Conservation (phyloP, 1,140 invertebrate species). For the Drosophila murphyi region DNA sequence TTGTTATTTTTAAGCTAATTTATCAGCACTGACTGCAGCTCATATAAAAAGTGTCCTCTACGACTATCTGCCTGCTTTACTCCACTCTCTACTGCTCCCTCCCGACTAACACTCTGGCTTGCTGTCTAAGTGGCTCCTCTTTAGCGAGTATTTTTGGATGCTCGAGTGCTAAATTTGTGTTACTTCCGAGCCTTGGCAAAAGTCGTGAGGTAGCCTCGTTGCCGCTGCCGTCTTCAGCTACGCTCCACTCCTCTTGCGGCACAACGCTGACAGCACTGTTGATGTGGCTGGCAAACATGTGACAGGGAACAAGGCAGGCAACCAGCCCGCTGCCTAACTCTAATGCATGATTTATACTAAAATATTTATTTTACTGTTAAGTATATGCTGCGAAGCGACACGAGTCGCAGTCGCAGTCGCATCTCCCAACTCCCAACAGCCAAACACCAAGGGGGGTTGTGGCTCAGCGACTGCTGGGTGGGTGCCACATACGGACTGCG, state of each 20-base stretch:
- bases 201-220: slow-evolving; percentile 62
- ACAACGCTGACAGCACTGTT: slow-evolving; percentile 15
- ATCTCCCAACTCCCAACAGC: not conserved
- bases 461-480: slow-evolving; percentile 25
- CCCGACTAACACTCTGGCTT: slow-evolving; percentile 18
- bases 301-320: slow-evolving; percentile 70
- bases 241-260: not conserved
- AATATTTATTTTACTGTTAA: slow-evolving; percentile 83
- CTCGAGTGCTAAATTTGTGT: slow-evolving; percentile 78
- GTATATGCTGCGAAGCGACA: slow-evolving; percentile 62
- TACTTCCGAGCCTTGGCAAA: slow-evolving; percentile 70
- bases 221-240: not conserved
- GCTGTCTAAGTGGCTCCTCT: slow-evolving; percentile 51
- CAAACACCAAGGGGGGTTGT: not conserved
- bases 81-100: not conserved
- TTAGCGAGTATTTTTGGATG: slow-evolving; percentile 61
- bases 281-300: slow-evolving; percentile 62
- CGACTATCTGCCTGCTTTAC: slow-evolving; percentile 23
- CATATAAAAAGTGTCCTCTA: slow-evolving; percentile 22
- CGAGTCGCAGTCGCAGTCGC: slow-evolving; percentile 26
- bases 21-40: slow-evolving; percentile 11
- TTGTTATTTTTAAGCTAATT: slow-evolving; percentile 15
- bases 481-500: slow-evolving; percentile 44
- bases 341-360: slow-evolving; percentile 83
- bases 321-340: slow-evolving; percentile 54